These are phyloP conservation scores for Hyperoplus lanceolatus DNA, from an alignment of 2,797 vertebrate genomes.

Conservation along the genomic window DNA sequence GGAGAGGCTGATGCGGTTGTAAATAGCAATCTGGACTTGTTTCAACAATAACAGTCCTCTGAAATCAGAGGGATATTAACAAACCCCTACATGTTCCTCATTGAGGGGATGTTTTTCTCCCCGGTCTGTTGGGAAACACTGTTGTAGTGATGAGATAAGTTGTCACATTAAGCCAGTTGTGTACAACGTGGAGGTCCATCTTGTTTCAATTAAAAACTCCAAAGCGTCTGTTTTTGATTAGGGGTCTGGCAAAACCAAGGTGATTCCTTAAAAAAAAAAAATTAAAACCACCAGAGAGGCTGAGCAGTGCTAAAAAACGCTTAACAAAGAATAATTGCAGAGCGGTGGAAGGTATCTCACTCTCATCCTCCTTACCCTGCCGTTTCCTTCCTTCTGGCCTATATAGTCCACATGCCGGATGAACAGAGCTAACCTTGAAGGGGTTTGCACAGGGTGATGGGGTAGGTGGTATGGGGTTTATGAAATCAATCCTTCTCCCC, in stretches of 20 bases:
- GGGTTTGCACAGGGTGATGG: slow-evolving; percentile 67
- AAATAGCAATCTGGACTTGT: slow-evolving; percentile 76
- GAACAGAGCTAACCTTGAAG: slow-evolving; percentile 69
- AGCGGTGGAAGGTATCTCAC: slow-evolving; percentile 79
- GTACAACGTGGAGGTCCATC: slow-evolving; percentile 89
- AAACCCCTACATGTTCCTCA: slow-evolving; percentile 76
- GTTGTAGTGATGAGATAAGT: slow-evolving; percentile 87
- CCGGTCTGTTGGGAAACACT: slow-evolving; percentile 79
- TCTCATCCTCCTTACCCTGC: slow-evolving; percentile 77
- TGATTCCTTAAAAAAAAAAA: slow-evolving; percentile 84
- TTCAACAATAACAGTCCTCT: slow-evolving; percentile 80
- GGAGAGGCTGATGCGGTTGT: slow-evolving; percentile 69
- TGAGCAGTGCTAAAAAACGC: slow-evolving; percentile 86
- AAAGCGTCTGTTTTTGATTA: slow-evolving; percentile 87
- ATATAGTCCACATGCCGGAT: slow-evolving; percentile 78
- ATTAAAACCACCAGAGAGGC: slow-evolving; percentile 88
- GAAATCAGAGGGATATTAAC: slow-evolving; percentile 82
- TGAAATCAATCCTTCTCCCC: slow-evolving; percentile 71
- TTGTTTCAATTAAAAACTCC: slow-evolving; percentile 89
- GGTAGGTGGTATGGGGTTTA: slow-evolving; percentile 70
- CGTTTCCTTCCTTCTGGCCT: slow-evolving; percentile 81
- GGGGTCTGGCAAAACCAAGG: slow-evolving; percentile 87
- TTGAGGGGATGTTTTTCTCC: slow-evolving; percentile 80
- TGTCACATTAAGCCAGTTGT: slow-evolving; percentile 88
- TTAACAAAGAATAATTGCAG: slow-evolving; percentile 87